Conservation (phyloP, 2,888 invertebrate genomes). For the Lasiommata megera region DNA sequence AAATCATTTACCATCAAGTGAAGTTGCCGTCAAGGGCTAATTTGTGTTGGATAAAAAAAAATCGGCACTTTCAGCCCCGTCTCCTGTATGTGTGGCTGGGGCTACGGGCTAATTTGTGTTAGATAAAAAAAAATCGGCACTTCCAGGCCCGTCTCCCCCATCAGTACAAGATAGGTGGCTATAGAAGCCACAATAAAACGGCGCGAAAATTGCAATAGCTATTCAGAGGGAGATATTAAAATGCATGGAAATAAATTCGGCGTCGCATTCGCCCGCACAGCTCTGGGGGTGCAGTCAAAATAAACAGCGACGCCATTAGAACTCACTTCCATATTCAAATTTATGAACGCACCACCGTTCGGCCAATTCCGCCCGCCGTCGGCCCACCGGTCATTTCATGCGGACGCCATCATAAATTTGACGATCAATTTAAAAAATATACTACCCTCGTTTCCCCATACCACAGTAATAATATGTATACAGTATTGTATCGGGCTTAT, state of each 20-base stretch:
- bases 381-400: constrained; percentile 58
- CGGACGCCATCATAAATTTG: constrained; percentile 64
- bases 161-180: constrained; percentile 44
- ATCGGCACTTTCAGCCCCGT: constrained; percentile 23
- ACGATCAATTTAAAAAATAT: constrained; percentile 59
- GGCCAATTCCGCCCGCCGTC: constrained; percentile 39
- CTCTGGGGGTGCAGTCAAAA: constrained; percentile 81
- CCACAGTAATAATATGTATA: too few species aligned
- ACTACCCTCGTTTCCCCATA: constrained; percentile 51
- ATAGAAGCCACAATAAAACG: constrained; percentile 74
- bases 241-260: constrained; percentile 82
- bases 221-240: constrained; percentile 81
- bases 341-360: constrained; percentile 72
- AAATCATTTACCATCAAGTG: too few species aligned
- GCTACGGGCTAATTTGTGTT: too few species aligned
- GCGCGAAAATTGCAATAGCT: constrained; percentile 80
- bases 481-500: too few species aligned
- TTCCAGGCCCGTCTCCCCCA: constrained; percentile 47
- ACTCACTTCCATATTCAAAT: constrained; percentile 83
- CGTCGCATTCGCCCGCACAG: constrained; percentile 81
- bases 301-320: constrained; percentile 82
- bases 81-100: too few species aligned
- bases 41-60: too few species aligned
- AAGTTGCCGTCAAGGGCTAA: too few species aligned
- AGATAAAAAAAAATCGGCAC: too few species aligned